phyloP scores from a whole-genome alignment of 1,140 invertebrate genomes.

The Drosophila novamexicana region DNA sequence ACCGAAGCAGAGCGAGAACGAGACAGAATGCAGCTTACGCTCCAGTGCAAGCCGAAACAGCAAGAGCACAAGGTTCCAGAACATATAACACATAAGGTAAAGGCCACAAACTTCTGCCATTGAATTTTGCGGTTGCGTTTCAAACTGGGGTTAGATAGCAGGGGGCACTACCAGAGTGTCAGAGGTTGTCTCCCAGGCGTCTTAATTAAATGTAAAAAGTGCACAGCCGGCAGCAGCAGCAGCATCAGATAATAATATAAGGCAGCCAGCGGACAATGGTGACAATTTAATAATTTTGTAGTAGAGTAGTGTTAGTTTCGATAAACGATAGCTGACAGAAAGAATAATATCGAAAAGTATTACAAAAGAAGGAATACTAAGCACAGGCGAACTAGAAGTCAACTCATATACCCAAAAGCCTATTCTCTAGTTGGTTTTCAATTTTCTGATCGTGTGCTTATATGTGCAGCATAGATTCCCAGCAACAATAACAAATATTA shows the following conservation, averaged over 20 bases:
- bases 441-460: too few relatives aligned
- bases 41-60: not conserved
- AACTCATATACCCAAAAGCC: too few relatives aligned
- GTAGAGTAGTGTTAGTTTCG: not conserved
- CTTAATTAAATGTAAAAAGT: constrained; percentile 62
- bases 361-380: not conserved
- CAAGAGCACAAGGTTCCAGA: constrained; percentile 10
- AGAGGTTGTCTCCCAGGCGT: constrained; percentile 24
- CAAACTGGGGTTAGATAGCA: constrained; percentile 18
- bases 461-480: too few relatives aligned
- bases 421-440: too few relatives aligned
- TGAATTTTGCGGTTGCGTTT: constrained; percentile 38
- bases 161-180: constrained; percentile 8
- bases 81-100: constrained; percentile 7
- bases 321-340: not conserved
- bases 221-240: constrained; percentile 9
- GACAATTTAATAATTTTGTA: not conserved
- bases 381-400: too few relatives aligned
- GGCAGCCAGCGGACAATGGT: constrained; percentile 5
- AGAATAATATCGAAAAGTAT: not conserved
- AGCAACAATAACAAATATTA: too few relatives aligned
- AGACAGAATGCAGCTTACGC: not conserved
- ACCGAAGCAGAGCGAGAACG: not conserved
- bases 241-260: constrained; percentile 3
- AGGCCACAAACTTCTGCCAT: constrained; percentile 49